A percentile compares a stretch with the other conserved stretches of the same genome.
Conservation (phyloP, 1,140 invertebrate genomes). For the Drosophila seguyi region DNA sequence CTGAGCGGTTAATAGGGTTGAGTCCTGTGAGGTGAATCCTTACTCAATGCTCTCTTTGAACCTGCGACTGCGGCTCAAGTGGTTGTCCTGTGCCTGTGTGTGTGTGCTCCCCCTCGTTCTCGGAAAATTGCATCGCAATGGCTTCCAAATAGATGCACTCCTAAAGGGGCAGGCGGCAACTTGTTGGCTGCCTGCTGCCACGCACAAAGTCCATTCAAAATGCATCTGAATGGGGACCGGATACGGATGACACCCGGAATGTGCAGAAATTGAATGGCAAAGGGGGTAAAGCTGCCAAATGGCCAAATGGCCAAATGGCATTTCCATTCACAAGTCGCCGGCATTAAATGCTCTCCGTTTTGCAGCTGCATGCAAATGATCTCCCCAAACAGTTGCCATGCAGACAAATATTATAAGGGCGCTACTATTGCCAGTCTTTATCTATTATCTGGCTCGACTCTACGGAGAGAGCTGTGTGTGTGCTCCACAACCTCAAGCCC, state of each 20-base stretch:
- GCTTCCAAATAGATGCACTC: conserved; percentile 64
- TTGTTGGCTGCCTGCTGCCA: conserved; percentile 57
- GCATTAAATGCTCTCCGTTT: conserved; percentile 40
- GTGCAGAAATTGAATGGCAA: conserved; percentile 46
- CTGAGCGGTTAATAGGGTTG: conserved; percentile 14
- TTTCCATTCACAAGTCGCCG: conserved; percentile 31
- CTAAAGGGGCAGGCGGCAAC: conserved; percentile 47
- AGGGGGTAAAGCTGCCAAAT: conserved; percentile 47
- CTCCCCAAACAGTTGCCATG: conserved; percentile 25
- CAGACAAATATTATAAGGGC: conserved; percentile 24
- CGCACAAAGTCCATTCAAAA: conserved; percentile 54
- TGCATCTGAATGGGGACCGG: conserved; percentile 29
- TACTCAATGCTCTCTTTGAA: conserved; percentile 32
- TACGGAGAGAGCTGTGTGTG: background rate
- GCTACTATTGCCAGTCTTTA: conserved; percentile 17
- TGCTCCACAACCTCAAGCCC: background rate
- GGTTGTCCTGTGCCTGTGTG: background rate
- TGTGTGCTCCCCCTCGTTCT: conserved; percentile 19
- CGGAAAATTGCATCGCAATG: conserved; percentile 62
- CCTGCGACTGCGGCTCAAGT: conserved; percentile 38
- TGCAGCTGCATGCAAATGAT: conserved; percentile 41
- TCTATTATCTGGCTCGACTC: conserved; percentile 14
- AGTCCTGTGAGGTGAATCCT: conserved; percentile 13
- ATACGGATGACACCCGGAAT: conserved; percentile 27
- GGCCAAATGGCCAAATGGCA: conserved; percentile 33